phyloP scores from a whole-genome alignment of 2,888 invertebrate species.

The Drosophila atroscutellata region DNA sequence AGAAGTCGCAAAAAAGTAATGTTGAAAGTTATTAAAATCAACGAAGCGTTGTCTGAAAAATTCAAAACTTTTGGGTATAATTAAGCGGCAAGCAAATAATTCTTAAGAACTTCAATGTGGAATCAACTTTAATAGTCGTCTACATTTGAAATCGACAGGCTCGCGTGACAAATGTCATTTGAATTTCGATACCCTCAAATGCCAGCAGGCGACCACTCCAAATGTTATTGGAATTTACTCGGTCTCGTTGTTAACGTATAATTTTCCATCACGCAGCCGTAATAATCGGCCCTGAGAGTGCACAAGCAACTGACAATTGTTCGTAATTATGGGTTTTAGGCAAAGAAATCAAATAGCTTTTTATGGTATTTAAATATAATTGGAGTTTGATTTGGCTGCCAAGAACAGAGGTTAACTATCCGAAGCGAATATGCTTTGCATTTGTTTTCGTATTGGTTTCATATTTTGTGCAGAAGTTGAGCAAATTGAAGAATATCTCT shows the following conservation, averaged over 20 bases:
- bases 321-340: slow-evolving; percentile 56
- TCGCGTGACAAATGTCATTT: slow-evolving; percentile 79
- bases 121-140: slow-evolving; percentile 73
- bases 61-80: slow-evolving; percentile 48
- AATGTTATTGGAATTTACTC: slow-evolving; percentile 20
- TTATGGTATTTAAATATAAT: slow-evolving; percentile 78
- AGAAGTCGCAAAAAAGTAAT: slow-evolving; percentile 34
- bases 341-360: slow-evolving; percentile 70
- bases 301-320: slow-evolving; percentile 65
- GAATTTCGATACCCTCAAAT: slow-evolving; percentile 60
- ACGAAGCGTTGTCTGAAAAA: slow-evolving; percentile 52
- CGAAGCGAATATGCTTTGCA: slow-evolving; percentile 4
- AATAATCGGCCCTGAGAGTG: slow-evolving; percentile 63
- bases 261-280: slow-evolving; percentile 57
- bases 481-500: slow-evolving; percentile 34
- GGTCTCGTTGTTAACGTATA: slow-evolving; percentile 39
- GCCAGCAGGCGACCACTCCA: slow-evolving; percentile 30
- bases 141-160: slow-evolving; percentile 68
- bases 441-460: slow-evolving; percentile 14
- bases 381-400: slow-evolving; percentile 56
- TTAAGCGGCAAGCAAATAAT: slow-evolving; percentile 59
- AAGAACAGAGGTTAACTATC: slow-evolving; percentile 53
- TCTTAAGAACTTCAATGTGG: slow-evolving; percentile 71
- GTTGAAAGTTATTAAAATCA: slow-evolving; percentile 75
- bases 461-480: neutral